A percentile compares a stretch with the other conserved stretches of the same genome.
These are phyloP conservation scores for Pollenia griseotomentosa DNA, from an alignment of 2,888 invertebrate species.

Conservation along the genomic window DNA sequence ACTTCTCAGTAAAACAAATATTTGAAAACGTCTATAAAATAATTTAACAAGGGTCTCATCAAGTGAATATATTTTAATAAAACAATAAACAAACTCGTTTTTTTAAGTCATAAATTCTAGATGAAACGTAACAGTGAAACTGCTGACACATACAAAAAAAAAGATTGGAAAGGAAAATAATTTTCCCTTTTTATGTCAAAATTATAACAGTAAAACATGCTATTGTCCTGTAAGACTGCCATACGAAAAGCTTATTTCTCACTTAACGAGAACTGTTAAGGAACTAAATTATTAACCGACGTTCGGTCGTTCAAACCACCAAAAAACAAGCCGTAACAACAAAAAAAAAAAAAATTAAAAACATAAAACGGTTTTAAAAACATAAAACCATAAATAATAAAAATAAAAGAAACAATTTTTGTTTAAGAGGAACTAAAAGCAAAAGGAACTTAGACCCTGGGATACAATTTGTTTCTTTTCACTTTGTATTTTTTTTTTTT, in stretches of 20 bases:
- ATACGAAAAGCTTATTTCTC: slow-evolving; percentile 38
- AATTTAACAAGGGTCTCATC: not conserved
- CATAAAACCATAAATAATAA: slow-evolving; percentile 27
- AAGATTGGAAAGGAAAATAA: not conserved
- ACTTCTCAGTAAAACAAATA: not conserved
- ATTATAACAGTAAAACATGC: not conserved
- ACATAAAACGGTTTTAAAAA: slow-evolving; percentile 51
- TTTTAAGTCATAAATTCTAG: not conserved
- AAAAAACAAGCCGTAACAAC: not conserved
- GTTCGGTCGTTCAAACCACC: not conserved
- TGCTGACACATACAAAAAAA: not conserved
- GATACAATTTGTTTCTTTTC: slow-evolving; percentile 7
- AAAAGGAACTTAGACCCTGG: not conserved
- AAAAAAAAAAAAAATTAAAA: slow-evolving; percentile 35
- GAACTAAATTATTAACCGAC: slow-evolving; percentile 29
- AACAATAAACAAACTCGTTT: not conserved
- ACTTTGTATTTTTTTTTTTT: not conserved
- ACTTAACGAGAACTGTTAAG: slow-evolving; percentile 29
- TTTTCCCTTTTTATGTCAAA: not conserved
- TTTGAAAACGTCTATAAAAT: not conserved
- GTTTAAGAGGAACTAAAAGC: not conserved
- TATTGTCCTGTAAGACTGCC: slow-evolving; percentile 3
- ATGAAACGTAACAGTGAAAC: slow-evolving; percentile 2
- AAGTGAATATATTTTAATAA: not conserved
- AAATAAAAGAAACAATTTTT: not conserved